A percentile compares a stretch with the other conserved stretches of the same genome.
These are phyloP conservation scores for Bryconaethiops microstoma DNA, from an alignment of 2,797 vertebrate species.

Conservation along the genomic window DNA sequence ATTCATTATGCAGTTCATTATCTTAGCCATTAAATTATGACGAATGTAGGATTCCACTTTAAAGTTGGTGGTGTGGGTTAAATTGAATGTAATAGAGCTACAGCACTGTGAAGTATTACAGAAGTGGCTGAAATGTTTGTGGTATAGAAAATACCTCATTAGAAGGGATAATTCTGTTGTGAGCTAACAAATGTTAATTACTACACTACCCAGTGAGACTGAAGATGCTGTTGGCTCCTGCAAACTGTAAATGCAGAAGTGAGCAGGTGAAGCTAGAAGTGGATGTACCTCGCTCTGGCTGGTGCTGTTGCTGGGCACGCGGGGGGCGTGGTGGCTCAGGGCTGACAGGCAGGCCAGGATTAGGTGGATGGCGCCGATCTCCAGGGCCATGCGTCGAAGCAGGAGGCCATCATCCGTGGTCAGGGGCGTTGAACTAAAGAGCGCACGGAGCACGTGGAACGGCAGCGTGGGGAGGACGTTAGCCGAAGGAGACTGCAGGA, in stretches of 20 bases:
- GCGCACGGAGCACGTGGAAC: constrained; percentile 90
- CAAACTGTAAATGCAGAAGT: background rate
- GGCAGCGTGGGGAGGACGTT: constrained; percentile 95
- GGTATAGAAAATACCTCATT: too few relatives aligned
- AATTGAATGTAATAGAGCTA: too few relatives aligned
- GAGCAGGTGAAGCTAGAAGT: background rate
- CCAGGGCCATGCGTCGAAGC: constrained; percentile 93
- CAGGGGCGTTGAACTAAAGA: constrained; percentile 92
- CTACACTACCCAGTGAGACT: background rate
- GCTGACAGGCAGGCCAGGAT: constrained; percentile 96
- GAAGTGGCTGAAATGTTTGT: too few relatives aligned
- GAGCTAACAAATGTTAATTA: background rate
- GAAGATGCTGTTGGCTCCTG: background rate
- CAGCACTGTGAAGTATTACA: too few relatives aligned
- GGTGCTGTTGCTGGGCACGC: constrained; percentile 86
- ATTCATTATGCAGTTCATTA: too few relatives aligned
- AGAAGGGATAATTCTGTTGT: too few relatives aligned
- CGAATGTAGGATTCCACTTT: too few relatives aligned
- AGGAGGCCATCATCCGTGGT: constrained; percentile 96
- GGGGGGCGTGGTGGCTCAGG: constrained; percentile 94
- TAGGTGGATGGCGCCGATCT: constrained; percentile 96
- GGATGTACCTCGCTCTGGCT: constrained; percentile 88
- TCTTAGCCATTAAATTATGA: too few relatives aligned
- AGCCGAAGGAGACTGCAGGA: constrained; percentile 96
- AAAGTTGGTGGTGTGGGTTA: too few relatives aligned